Evolutionary conservation across 2,113 vertebrate genomes (phyloP).

Genomic region (Plecturocebus donacophilus): DNA sequence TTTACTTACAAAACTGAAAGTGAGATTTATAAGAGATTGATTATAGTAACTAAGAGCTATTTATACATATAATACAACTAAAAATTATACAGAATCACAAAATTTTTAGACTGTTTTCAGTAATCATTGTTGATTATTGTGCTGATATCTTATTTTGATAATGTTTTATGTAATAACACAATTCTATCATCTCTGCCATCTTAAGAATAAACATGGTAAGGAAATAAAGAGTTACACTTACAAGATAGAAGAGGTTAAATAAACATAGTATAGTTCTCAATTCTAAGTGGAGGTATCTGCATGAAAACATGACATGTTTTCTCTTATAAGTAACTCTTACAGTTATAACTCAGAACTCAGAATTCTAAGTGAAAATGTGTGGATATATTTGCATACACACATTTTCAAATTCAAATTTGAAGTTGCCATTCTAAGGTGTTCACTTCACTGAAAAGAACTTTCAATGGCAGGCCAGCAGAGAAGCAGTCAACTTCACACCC

Average conservation of each 20-base stretch:
- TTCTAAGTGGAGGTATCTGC: not conserved
- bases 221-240: not conserved
- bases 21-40: not conserved
- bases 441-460: not conserved
- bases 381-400: not conserved
- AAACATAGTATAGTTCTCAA: not conserved
- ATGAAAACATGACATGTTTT: not conserved
- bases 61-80: not conserved
- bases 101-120: not conserved
- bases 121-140: not conserved
- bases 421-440: not conserved
- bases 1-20: not conserved
- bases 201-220: not conserved
- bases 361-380: not conserved
- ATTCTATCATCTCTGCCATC: not conserved
- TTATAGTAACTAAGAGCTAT: not conserved
- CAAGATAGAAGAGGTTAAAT: not conserved
- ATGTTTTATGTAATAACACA: not conserved
- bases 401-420: constrained; percentile 10
- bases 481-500: not conserved
- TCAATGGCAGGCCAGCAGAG: not conserved
- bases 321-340: not conserved
- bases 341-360: not conserved
- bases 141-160: not conserved
- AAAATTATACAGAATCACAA: not conserved